Conservation (phyloP, 2,113 vertebrate species). For the Collichthys lucidus region DNA sequence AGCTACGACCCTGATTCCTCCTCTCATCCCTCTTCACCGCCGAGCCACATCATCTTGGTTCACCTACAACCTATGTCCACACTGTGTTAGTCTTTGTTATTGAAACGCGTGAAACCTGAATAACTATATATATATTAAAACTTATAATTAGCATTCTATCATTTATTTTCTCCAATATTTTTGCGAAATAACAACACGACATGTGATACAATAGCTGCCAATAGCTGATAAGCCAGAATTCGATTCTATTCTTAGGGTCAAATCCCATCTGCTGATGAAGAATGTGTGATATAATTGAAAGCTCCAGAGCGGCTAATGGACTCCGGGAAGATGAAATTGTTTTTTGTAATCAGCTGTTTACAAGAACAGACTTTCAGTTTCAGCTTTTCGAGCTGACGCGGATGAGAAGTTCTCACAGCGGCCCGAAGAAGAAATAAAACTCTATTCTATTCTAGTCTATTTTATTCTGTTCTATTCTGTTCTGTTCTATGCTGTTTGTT, state of each 20-base stretch:
- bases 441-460: not conserved
- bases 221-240: not conserved
- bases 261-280: not conserved
- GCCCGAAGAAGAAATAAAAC: not conserved
- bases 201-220: not conserved
- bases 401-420: not conserved
- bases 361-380: not conserved
- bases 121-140: not conserved
- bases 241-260: not conserved
- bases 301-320: slow-evolving; percentile 24
- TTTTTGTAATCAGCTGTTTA: slow-evolving; percentile 2
- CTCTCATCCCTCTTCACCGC: no score
- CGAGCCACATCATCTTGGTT: no score
- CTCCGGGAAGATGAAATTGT: not conserved
- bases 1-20: no score
- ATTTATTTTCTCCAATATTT: not conserved
- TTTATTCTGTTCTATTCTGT: not conserved
- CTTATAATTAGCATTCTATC: not conserved
- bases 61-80: no score
- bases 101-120: not conserved
- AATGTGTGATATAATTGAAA: slow-evolving; percentile 1
- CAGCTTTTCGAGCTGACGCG: not conserved
- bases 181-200: not conserved
- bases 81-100: no score
- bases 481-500: slow-evolving; percentile 20